Percentiles rank a stretch among this genome's conserved stretches.
Evolutionary conservation across 1,140 invertebrate species (phyloP).

Genomic region (Drosophila seguyi): DNA sequence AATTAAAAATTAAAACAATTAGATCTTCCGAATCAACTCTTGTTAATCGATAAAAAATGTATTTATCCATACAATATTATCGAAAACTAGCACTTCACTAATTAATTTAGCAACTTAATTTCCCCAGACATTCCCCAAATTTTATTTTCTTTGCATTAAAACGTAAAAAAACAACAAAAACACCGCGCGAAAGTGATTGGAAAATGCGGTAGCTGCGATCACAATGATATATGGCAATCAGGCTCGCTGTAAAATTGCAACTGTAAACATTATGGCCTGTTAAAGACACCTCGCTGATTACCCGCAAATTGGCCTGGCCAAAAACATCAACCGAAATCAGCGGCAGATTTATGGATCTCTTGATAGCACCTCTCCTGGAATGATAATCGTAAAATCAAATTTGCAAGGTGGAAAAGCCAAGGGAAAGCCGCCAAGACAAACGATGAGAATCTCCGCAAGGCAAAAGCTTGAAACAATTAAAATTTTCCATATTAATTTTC

Average conservation of each 20-base stretch:
- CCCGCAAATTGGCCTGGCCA: conserved; percentile 39
- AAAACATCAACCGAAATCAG: conserved; percentile 50
- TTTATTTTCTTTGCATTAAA: background rate
- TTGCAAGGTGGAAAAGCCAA: conserved; percentile 9
- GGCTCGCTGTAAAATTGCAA: conserved; percentile 11
- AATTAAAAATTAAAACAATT: no score
- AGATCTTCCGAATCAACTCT: no score
- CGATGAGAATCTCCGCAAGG: conserved; percentile 12
- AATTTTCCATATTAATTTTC: conserved; percentile 55
- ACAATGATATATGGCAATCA: conserved; percentile 27
- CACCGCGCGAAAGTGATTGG: conserved; percentile 25
- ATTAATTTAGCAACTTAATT: background rate
- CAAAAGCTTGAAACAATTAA: conserved; percentile 34
- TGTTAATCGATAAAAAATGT: background rate
- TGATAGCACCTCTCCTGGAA: background rate
- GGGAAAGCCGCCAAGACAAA: background rate
- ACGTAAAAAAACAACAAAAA: background rate
- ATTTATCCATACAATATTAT: no score
- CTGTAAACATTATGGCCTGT: conserved; percentile 50
- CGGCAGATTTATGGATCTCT: conserved; percentile 41
- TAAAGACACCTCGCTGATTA: conserved; percentile 37
- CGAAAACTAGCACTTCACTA: background rate
- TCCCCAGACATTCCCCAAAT: background rate
- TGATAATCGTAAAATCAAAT: conserved; percentile 29
- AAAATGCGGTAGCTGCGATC: background rate